Conservation (phyloP, 1,140 invertebrate genomes). For the Panagrolaimus sp. region DNA sequence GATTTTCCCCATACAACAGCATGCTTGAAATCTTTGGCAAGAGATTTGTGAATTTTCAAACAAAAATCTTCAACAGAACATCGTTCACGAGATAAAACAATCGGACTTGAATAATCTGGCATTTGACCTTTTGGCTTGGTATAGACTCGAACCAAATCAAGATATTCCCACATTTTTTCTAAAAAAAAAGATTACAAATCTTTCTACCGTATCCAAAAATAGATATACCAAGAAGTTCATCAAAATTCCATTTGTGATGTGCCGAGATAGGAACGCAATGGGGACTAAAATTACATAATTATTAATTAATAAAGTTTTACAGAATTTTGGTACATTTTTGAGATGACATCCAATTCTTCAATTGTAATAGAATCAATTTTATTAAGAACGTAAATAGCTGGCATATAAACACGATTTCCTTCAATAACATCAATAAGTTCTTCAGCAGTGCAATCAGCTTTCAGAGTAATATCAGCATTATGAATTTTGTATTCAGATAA, state of each 20-base stretch:
- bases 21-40: slow-evolving; percentile 99
- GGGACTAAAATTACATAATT: slow-evolving; percentile 75
- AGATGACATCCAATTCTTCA: slow-evolving; percentile 93
- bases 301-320: no score
- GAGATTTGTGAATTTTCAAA: slow-evolving; percentile 91
- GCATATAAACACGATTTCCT: slow-evolving; percentile 93
- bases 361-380: slow-evolving; percentile 79
- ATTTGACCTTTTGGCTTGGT: slow-evolving; percentile 98
- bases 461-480: slow-evolving; percentile 89
- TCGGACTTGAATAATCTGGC: slow-evolving; percentile 91
- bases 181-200: slow-evolving; percentile 72
- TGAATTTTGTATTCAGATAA: slow-evolving; percentile 95
- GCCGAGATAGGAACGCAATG: slow-evolving; percentile 98
- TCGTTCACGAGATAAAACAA: slow-evolving; percentile 82
- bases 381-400: slow-evolving; percentile 95
- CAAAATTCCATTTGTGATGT: slow-evolving; percentile 99
- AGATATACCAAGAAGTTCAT: slow-evolving; percentile 94
- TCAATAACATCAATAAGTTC: slow-evolving; percentile 98
- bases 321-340: no score
- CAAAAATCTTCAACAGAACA: slow-evolving; percentile 93
- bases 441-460: slow-evolving; percentile 90
- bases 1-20: slow-evolving; percentile 97
- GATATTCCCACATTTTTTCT: slow-evolving; percentile 75
- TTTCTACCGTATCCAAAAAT: no score
- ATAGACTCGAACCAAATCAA: slow-evolving; percentile 67